phyloP scores from a whole-genome alignment of 2,797 vertebrate species.

The Catostomus latipinnis region DNA sequence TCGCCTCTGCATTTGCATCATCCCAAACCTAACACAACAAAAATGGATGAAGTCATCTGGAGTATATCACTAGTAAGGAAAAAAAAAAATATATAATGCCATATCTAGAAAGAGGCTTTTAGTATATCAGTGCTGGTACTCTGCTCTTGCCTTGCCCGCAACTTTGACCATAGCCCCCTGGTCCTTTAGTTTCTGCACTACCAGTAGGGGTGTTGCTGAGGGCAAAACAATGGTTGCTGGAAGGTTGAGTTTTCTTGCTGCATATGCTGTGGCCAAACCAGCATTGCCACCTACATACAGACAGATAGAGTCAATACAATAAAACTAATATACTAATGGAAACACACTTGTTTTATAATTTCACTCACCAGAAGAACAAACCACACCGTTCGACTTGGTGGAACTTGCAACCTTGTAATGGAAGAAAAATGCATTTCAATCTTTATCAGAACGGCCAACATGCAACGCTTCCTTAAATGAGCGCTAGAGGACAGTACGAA shows the following conservation, averaged over 20 bases:
- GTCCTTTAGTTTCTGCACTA: slow-evolving; percentile 74
- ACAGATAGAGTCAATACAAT: neutral
- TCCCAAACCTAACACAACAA: slow-evolving; percentile 77
- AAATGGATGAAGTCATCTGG: neutral
- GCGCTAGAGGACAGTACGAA: too few relatives aligned
- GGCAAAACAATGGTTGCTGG: slow-evolving; percentile 79
- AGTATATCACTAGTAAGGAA: neutral
- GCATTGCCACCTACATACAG: slow-evolving; percentile 78
- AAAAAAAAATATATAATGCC: neutral
- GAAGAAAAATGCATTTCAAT: neutral
- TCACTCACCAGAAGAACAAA: slow-evolving; percentile 80
- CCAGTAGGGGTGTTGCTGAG: slow-evolving; percentile 70
- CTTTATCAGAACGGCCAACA: neutral
- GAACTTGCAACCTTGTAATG: slow-evolving; percentile 66
- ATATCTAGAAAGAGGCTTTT: neutral
- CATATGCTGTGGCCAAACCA: slow-evolving; percentile 80
- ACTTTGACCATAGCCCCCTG: slow-evolving; percentile 75
- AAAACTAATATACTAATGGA: neutral
- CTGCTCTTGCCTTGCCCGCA: slow-evolving; percentile 72
- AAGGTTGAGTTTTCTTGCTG: slow-evolving; percentile 75
- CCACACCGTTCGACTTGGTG: slow-evolving; percentile 71
- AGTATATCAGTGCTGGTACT: neutral
- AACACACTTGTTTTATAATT: neutral
- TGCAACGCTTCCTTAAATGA: neutral
- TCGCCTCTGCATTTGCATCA: slow-evolving; percentile 79